Evolutionary conservation across 2,797 vertebrate genomes (phyloP).

Genomic region (Anguilla anguilla): DNA sequence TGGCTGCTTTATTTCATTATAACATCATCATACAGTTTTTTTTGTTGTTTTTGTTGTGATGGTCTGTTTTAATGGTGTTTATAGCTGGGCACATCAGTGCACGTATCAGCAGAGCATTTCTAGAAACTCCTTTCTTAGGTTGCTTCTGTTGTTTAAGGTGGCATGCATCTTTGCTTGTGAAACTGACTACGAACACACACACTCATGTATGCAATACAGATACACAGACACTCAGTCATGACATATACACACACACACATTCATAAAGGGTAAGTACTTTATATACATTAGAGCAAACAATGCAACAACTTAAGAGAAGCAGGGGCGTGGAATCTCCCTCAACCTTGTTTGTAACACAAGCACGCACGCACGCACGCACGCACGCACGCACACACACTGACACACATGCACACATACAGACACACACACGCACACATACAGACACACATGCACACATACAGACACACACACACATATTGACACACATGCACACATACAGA

Average conservation of each 20-base stretch:
- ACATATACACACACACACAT: neutral
- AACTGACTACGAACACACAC: neutral
- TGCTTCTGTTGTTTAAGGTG: neutral
- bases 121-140: neutral
- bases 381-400: neutral
- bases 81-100: neutral
- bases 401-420: neutral
- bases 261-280: neutral
- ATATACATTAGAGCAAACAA: neutral
- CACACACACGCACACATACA: neutral
- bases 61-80: neutral
- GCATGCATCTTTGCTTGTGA: too few species aligned
- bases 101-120: neutral
- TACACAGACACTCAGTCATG: neutral
- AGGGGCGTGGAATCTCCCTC: too few species aligned
- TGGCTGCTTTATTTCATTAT: neutral
- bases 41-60: neutral
- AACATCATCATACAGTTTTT: neutral
- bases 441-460: neutral
- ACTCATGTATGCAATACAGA: too few species aligned
- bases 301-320: neutral
- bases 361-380: neutral
- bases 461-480: neutral
- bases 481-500: conserved; percentile 32
- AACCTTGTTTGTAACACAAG: too few species aligned